A percentile compares a stretch with the other conserved stretches of the same genome.
Evolutionary conservation across 64 coral and sea anemone species (phyloP).

Genomic region (Orbicella faveolata): DNA sequence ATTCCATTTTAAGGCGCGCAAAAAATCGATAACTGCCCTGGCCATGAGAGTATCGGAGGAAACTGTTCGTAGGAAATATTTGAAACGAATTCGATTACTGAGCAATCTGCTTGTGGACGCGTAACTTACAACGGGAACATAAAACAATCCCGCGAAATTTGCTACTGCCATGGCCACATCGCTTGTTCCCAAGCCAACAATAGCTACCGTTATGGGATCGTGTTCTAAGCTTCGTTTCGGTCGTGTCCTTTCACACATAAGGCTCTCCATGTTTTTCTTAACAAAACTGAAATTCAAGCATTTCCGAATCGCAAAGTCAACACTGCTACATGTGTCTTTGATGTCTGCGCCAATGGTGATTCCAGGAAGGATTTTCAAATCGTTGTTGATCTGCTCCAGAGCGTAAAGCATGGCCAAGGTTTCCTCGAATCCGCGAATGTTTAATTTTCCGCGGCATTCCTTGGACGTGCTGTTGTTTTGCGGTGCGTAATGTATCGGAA

Average conservation of each 20-base stretch:
- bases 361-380: slow-evolving; percentile 64
- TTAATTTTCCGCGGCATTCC: slow-evolving; percentile 55
- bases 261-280: slow-evolving; percentile 39
- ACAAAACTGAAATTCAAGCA: slow-evolving; percentile 83
- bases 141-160: slow-evolving; percentile 72
- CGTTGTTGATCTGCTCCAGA: slow-evolving; percentile 69
- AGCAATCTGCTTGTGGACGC: slow-evolving; percentile 75
- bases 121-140: slow-evolving; percentile 82
- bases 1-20: slow-evolving; percentile 74
- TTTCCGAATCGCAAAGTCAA: slow-evolving; percentile 75
- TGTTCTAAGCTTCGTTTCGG: background rate
- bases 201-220: slow-evolving; percentile 45
- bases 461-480: slow-evolving; percentile 5
- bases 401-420: slow-evolving; percentile 78
- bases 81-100: slow-evolving; percentile 82
- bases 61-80: slow-evolving; percentile 84
- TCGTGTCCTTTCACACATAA: background rate
- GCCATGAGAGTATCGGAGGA: slow-evolving; percentile 73
- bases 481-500: slow-evolving; percentile 64
- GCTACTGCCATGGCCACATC: slow-evolving; percentile 85
- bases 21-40: slow-evolving; percentile 72
- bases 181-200: slow-evolving; percentile 62
- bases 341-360: slow-evolving; percentile 77
- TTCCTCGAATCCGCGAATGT: slow-evolving; percentile 58
- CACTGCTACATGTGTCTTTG: slow-evolving; percentile 80